phyloP scores from a whole-genome alignment of 2,113 vertebrate species.

The Pygathrix nemaeus region DNA sequence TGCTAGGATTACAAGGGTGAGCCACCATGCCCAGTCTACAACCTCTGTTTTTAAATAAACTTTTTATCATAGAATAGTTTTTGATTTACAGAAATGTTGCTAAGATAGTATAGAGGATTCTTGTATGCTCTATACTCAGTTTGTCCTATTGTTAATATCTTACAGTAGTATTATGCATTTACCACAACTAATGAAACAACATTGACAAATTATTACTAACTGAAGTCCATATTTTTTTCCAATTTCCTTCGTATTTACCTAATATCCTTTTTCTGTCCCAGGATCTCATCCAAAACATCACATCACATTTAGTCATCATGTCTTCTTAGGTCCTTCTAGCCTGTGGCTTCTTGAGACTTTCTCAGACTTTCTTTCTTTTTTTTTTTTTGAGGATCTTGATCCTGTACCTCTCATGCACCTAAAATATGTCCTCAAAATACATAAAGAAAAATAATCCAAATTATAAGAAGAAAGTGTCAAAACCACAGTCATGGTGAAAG shows the following conservation, averaged over 20 bases:
- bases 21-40: background rate
- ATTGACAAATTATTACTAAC: background rate
- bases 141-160: background rate
- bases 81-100: background rate
- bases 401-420: background rate
- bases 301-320: background rate
- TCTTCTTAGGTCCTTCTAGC: background rate
- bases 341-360: background rate
- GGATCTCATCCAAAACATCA: background rate
- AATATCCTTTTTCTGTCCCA: background rate
- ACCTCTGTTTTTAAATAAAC: background rate
- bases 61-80: background rate
- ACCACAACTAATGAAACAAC: background rate
- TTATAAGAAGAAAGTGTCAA: background rate
- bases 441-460: background rate
- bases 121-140: accelerated
- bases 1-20: too few species aligned
- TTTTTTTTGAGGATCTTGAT: background rate
- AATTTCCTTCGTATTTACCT: background rate
- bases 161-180: background rate
- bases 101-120: background rate
- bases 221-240: background rate
- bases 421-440: background rate
- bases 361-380: too few species aligned
- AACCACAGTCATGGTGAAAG: background rate